Conservation (phyloP, 1,140 invertebrate genomes). For the Euura lappo region DNA sequence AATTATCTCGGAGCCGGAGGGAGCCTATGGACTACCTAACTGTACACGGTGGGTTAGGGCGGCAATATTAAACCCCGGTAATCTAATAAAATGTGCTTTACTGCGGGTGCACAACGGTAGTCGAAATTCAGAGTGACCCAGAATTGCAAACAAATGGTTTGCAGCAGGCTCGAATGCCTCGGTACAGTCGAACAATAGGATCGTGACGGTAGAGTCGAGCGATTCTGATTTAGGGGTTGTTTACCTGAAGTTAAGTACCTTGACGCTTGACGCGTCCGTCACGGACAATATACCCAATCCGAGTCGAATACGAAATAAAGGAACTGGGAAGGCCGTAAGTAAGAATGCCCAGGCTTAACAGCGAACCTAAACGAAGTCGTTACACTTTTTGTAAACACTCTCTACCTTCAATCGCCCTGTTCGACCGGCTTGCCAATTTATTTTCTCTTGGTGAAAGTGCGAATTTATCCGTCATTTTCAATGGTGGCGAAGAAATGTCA, state of each 20-base stretch:
- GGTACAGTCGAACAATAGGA: slow-evolving; percentile 12
- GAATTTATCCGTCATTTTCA: background rate
- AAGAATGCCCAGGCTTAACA: background rate
- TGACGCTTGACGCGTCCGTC: slow-evolving; percentile 36
- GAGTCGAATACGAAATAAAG: background rate
- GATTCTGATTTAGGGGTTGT: slow-evolving; percentile 42
- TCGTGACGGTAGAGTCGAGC: slow-evolving; percentile 8
- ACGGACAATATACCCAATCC: slow-evolving; percentile 12
- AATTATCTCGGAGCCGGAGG: background rate
- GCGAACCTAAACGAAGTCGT: slow-evolving; percentile 1
- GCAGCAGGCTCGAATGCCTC: background rate
- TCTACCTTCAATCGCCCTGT: background rate
- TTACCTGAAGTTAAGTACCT: slow-evolving; percentile 44
- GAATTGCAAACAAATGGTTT: slow-evolving; percentile 1
- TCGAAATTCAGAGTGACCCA: slow-evolving; percentile 12
- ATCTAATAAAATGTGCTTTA: slow-evolving; percentile 23
- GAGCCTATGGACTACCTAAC: slow-evolving; percentile 6
- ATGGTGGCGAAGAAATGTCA: too few species aligned
- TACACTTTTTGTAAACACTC: slow-evolving; percentile 7
- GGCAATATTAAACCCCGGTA: slow-evolving; percentile 24
- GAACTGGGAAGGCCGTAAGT: background rate
- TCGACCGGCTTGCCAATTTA: background rate
- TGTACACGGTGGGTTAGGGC: slow-evolving; percentile 9
- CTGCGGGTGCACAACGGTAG: slow-evolving; percentile 9
- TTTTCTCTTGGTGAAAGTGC: background rate